phyloP scores from a whole-genome alignment of 1,140 invertebrate species.

The Monochamus saltuarius region DNA sequence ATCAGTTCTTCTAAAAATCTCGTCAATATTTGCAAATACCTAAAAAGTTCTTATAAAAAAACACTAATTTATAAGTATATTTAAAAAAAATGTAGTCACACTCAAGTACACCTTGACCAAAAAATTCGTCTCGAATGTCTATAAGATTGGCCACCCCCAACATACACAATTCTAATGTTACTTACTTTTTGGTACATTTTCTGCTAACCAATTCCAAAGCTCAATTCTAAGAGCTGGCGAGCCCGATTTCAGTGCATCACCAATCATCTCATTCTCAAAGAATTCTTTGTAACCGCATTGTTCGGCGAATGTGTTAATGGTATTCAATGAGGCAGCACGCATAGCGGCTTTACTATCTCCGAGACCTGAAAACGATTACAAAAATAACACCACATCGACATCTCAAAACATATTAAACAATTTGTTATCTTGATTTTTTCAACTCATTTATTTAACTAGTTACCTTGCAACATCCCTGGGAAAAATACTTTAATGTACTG shows the following conservation, averaged over 20 bases:
- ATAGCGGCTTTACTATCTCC: constrained; percentile 74
- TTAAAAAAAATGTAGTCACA: too few species aligned
- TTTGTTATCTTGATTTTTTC: too few species aligned
- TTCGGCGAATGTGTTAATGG: constrained; percentile 81
- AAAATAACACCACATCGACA: too few species aligned
- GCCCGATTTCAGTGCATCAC: constrained; percentile 80
- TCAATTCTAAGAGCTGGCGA: constrained; percentile 80
- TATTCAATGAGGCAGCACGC: constrained; percentile 72
- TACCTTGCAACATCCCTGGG: constrained; percentile 80
- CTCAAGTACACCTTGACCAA: too few species aligned
- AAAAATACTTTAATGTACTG: constrained; percentile 78
- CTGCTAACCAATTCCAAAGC: constrained; percentile 81
- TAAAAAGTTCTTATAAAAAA: too few species aligned
- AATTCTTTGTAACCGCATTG: constrained; percentile 79
- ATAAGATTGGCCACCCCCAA: too few species aligned
- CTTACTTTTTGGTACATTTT: constrained; percentile 73
- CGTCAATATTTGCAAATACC: too few species aligned
- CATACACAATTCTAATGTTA: too few species aligned
- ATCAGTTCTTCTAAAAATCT: too few species aligned
- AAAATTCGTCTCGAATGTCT: too few species aligned
- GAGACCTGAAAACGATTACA: constrained; percentile 52
- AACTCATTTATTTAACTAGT: too few species aligned
- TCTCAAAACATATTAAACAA: constrained; percentile 2
- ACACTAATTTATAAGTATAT: too few species aligned
- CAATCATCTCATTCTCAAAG: constrained; percentile 86